Evolutionary conservation across 2,888 invertebrate species (phyloP).

Genomic region (Hemithea aestivaria): DNA sequence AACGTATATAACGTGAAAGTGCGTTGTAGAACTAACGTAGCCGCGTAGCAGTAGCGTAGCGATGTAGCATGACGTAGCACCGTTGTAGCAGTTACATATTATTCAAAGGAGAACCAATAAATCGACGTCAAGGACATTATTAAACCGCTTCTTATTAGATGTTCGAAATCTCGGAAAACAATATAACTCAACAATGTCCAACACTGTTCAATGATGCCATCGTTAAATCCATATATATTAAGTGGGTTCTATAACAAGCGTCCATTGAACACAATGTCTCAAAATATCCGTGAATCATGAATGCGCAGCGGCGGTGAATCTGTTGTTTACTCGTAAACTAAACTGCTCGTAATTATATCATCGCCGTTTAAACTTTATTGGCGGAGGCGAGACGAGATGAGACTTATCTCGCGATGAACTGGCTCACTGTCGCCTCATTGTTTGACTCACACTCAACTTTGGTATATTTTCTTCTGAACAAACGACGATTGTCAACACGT

Average conservation of each 20-base stretch:
- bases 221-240: slow-evolving; percentile 13
- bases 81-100: too few relatives aligned
- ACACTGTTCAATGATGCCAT: slow-evolving; percentile 6
- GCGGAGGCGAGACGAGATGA: slow-evolving; percentile 24
- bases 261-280: slow-evolving; percentile 26
- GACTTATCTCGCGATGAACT: slow-evolving; percentile 24
- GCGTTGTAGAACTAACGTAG: too few relatives aligned
- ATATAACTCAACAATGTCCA: slow-evolving; percentile 9
- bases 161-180: too few relatives aligned
- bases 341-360: slow-evolving; percentile 34
- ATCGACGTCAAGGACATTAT: too few relatives aligned
- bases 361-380: slow-evolving; percentile 34
- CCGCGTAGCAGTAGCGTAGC: too few relatives aligned
- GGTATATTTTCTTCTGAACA: background rate
- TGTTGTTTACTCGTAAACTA: slow-evolving; percentile 34
- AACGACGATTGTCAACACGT: background rate
- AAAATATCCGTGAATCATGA: slow-evolving; percentile 35
- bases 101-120: too few relatives aligned
- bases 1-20: too few relatives aligned
- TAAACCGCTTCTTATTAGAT: too few relatives aligned
- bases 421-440: slow-evolving; percentile 25
- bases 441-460: slow-evolving; percentile 12
- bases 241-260: slow-evolving; percentile 18
- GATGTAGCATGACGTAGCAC: too few relatives aligned
- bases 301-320: slow-evolving; percentile 32